Conservation (phyloP, 2,113 vertebrate genomes). For the Lathamus discolor region DNA sequence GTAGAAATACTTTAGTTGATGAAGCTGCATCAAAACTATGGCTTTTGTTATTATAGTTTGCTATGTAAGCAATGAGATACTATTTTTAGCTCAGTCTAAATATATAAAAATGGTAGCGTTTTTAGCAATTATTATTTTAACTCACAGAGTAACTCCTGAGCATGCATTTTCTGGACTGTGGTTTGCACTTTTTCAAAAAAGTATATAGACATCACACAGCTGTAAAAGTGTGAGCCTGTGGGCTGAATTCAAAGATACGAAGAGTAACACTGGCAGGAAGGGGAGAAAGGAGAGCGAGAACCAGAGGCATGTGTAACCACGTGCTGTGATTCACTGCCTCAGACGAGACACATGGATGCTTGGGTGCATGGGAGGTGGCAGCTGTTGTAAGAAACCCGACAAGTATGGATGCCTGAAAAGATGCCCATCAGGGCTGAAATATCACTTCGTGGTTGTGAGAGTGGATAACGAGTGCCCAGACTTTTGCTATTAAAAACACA, state of each 20-base stretch:
- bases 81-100: too few species aligned
- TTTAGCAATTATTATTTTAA: too few species aligned
- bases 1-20: neutral
- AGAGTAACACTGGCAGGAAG: neutral
- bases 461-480: accelerated
- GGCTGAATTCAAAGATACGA: neutral
- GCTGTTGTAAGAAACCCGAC: neutral
- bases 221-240: neutral
- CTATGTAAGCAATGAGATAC: too few species aligned
- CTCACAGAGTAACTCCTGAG: neutral
- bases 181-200: neutral
- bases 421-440: neutral
- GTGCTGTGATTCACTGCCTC: neutral
- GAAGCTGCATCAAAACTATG: neutral
- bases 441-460: neutral
- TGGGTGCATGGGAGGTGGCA: neutral
- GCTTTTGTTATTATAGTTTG: neutral
- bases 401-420: neutral
- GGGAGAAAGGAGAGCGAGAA: neutral
- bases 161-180: neutral
- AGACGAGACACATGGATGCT: neutral
- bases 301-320: neutral
- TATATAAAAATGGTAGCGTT: too few species aligned
- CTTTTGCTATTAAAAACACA: neutral
- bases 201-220: neutral